Percentiles rank a stretch among this genome's conserved stretches.
phyloP scores from a whole-genome alignment of 2,888 invertebrate species.

The Lacanobia oleracea region DNA sequence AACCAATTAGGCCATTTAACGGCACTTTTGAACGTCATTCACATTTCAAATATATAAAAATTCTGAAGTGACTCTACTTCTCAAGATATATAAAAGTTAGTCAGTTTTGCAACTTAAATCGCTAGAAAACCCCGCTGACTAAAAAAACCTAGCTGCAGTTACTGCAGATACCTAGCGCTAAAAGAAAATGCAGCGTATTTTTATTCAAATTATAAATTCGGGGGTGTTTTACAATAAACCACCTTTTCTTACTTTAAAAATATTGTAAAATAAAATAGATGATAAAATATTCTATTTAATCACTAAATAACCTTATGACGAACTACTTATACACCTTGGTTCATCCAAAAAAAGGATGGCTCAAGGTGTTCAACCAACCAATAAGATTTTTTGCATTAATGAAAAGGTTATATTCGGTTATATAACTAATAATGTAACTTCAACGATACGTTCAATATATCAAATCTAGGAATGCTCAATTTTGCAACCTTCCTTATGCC shows the following conservation, averaged over 20 bases:
- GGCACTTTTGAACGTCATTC: too few relatives aligned
- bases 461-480: background rate
- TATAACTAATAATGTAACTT: background rate
- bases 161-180: background rate
- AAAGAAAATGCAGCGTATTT: background rate
- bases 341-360: background rate
- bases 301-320: background rate
- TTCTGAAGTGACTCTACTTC: too few relatives aligned
- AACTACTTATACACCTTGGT: background rate
- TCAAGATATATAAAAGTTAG: background rate
- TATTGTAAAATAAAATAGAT: too few relatives aligned
- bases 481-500: too few relatives aligned
- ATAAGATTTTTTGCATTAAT: constrained; percentile 2
- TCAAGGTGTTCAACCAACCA: background rate
- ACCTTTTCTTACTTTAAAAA: too few relatives aligned
- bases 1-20: too few relatives aligned
- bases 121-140: background rate
- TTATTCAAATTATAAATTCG: too few relatives aligned
- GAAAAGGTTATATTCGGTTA: constrained; percentile 3
- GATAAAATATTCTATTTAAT: background rate
- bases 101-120: background rate
- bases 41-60: too few relatives aligned
- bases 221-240: too few relatives aligned
- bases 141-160: background rate
- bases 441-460: background rate